Conservation (phyloP, 2,797 vertebrate genomes). For the Sphenopsis melanotis region DNA sequence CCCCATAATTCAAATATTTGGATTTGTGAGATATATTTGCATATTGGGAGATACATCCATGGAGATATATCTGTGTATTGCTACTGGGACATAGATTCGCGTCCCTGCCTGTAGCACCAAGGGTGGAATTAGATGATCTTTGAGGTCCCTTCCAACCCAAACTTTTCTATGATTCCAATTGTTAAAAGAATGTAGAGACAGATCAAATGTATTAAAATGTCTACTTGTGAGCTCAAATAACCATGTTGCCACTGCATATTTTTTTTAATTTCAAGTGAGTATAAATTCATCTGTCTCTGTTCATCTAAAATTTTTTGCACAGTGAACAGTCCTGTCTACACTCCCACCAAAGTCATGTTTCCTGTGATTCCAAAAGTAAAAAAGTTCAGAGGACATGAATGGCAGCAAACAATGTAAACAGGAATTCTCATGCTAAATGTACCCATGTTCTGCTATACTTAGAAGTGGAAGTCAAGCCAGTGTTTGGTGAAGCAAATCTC, state of each 20-base stretch:
- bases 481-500: slow-evolving; percentile 5
- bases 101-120: background rate
- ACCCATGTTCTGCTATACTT: background rate
- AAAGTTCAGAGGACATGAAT: background rate
- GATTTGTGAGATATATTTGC: background rate
- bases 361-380: slow-evolving; percentile 36
- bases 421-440: slow-evolving; percentile 41
- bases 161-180: background rate
- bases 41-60: background rate
- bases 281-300: background rate
- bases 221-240: background rate
- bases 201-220: background rate
- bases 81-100: rapidly evolving
- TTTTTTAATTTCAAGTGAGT: background rate
- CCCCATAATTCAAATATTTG: background rate
- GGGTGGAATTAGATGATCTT: background rate
- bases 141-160: background rate
- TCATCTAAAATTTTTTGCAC: background rate
- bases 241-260: background rate
- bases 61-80: background rate
- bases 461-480: slow-evolving; percentile 33
- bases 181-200: background rate
- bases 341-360: slow-evolving; percentile 10
- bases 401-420: slow-evolving; percentile 45
- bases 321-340: background rate